phyloP scores from a whole-genome alignment of 2,113 vertebrate genomes.

The Megaleporinus macrocephalus region DNA sequence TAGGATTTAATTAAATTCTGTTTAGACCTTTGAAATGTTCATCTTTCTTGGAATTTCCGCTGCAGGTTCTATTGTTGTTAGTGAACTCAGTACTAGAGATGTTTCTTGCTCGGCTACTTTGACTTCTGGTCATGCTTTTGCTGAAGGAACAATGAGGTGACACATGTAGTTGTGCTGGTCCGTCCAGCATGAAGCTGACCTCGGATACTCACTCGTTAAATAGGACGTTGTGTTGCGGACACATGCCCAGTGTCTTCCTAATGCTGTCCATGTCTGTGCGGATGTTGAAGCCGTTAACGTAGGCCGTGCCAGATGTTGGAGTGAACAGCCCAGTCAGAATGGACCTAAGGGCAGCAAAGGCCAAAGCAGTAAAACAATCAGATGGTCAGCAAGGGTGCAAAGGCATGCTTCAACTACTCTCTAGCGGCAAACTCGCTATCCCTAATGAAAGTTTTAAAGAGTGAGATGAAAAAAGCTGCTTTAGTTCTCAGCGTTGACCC shows the following conservation, averaged over 20 bases:
- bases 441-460: neutral
- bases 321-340: conserved; percentile 97
- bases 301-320: conserved; percentile 91
- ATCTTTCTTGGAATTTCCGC: too few relatives aligned
- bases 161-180: too few relatives aligned
- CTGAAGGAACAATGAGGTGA: too few relatives aligned
- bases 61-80: too few relatives aligned
- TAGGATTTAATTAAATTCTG: too few relatives aligned
- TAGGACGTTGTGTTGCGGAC: conserved; percentile 96
- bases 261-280: conserved; percentile 87
- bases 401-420: neutral
- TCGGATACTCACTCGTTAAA: conserved; percentile 89
- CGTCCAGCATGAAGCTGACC: neutral
- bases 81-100: too few relatives aligned
- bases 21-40: too few relatives aligned
- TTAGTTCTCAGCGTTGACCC: neutral
- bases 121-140: too few relatives aligned
- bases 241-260: conserved; percentile 91
- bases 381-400: neutral
- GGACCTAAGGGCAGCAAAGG: conserved; percentile 79
- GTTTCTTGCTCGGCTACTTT: too few relatives aligned
- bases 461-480: neutral
- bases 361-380: conserved; percentile 5
- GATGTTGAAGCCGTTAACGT: conserved; percentile 92
- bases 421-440: neutral